Evolutionary conservation across 2,888 invertebrate species (phyloP), one percentile per base, ranked within the genome.

Genomic region (Temnothorax unifasciatus): DNA sequence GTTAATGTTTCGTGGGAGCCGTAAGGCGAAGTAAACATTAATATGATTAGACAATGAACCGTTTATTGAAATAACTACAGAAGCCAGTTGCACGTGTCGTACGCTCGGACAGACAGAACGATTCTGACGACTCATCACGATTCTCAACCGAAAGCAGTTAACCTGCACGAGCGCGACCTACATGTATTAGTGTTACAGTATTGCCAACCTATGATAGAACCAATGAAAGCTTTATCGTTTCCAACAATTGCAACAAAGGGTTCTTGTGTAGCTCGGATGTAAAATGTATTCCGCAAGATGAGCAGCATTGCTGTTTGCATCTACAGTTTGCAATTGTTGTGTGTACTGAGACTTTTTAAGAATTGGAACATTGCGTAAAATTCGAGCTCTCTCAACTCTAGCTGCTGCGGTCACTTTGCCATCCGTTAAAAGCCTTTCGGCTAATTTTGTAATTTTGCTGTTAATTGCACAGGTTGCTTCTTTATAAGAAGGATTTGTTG

Each of bases 271-370:
- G n/a, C 73, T 84, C 18, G 79, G 71, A 66, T 63, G 29, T 25
- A 29, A 63, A 61, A 83, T 38, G 18, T 79, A 61, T 68, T 83
- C 83, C n/a, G 44, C 54, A 47, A 83, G 69, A 77, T 83, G 83
- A n/a, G 54, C 77, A 68, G 52, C 77, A 47, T 47, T 47, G 2
- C 47, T 5, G 5, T 34, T 34, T 34, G 34, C 34, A 34, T 34
- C 5, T 34, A 34, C 0, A 47, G 47, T 47, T 44, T 77, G 52
- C n/a, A 83, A 66, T 57, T 77, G 38, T n/a, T 69, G 54, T 15
- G 61, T 83, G 57, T 77, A 66, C 11, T 47, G 44, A 15, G 59
- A 54, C 21, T 59, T 64, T 63, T 83, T 21, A 3, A 69, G 69
- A 29, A 83, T 77, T 57, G 77, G 63, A 54, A 77, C 25, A n/a